Percentiles rank a stretch among this genome's conserved stretches.
Conservation (phyloP, 2,113 vertebrate species). For the Lampris megalopsis region DNA sequence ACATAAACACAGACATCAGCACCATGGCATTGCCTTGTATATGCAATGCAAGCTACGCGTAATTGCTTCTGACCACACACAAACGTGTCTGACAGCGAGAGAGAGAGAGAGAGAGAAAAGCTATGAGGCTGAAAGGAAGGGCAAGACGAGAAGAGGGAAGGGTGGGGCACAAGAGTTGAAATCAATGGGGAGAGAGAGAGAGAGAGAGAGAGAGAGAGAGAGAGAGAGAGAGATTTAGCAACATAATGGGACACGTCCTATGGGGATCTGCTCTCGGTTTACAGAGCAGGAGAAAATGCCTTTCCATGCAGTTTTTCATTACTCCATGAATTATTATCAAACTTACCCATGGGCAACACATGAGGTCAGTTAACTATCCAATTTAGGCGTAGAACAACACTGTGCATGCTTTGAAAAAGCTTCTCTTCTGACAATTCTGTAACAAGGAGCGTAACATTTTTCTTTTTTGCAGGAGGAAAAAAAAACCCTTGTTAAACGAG, state of each 20-base stretch:
- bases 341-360: neutral
- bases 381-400: neutral
- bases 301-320: conserved; percentile 33
- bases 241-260: neutral
- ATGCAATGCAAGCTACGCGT: conserved; percentile 41
- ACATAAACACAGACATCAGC: conserved; percentile 34
- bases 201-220: no score
- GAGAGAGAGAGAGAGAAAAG: neutral
- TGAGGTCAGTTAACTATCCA: conserved; percentile 39
- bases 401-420: conserved; percentile 32
- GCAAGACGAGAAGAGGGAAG: neutral
- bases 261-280: conserved; percentile 35
- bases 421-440: conserved; percentile 45
- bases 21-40: conserved; percentile 46
- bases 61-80: conserved; percentile 36
- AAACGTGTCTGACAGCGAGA: conserved; percentile 13
- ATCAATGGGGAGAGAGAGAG: neutral
- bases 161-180: neutral
- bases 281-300: neutral
- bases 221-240: neutral
- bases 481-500: conserved; percentile 40
- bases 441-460: conserved; percentile 54
- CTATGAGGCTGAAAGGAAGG: neutral
- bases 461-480: conserved; percentile 40
- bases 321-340: conserved; percentile 55